phyloP scores from a whole-genome alignment of 2,113 vertebrate species.

The Morone chrysops region DNA sequence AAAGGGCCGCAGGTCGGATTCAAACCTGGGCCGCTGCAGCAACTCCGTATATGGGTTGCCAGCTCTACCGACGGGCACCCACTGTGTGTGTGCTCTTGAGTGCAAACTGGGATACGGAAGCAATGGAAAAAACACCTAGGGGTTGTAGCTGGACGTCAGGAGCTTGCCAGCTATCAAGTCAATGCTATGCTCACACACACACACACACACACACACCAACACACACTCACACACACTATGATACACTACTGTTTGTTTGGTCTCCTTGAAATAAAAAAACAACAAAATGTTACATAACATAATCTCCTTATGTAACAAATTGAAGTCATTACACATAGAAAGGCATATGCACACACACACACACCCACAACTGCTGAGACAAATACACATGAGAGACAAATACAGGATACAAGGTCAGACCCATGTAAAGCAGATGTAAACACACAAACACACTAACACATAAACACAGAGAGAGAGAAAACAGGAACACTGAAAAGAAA shows the following conservation, averaged over 20 bases:
- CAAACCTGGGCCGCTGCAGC: too few relatives aligned
- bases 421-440: slow-evolving; percentile 16
- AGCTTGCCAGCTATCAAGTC: slow-evolving; percentile 17
- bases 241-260: slow-evolving; percentile 56
- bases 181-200: slow-evolving; percentile 22
- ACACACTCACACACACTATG: slow-evolving; percentile 26
- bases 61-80: too few relatives aligned
- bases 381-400: slow-evolving; percentile 42
- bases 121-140: slow-evolving; percentile 34
- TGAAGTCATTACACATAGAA: slow-evolving; percentile 47
- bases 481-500: too few relatives aligned
- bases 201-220: slow-evolving; percentile 20
- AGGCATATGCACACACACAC: slow-evolving; percentile 7
- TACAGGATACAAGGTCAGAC: slow-evolving; percentile 57
- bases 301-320: slow-evolving; percentile 81
- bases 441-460: slow-evolving; percentile 3
- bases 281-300: slow-evolving; percentile 78
- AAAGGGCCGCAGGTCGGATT: too few relatives aligned
- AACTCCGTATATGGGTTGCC: too few relatives aligned
- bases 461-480: too few relatives aligned
- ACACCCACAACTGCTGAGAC: slow-evolving; percentile 11
- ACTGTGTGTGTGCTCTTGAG: neutral
- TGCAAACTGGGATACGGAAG: slow-evolving; percentile 6
- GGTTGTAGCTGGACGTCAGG: slow-evolving; percentile 43
- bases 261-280: slow-evolving; percentile 40